Evolutionary conservation across 2,888 invertebrate genomes (phyloP).

Genomic region (Ditula angustiorana): DNA sequence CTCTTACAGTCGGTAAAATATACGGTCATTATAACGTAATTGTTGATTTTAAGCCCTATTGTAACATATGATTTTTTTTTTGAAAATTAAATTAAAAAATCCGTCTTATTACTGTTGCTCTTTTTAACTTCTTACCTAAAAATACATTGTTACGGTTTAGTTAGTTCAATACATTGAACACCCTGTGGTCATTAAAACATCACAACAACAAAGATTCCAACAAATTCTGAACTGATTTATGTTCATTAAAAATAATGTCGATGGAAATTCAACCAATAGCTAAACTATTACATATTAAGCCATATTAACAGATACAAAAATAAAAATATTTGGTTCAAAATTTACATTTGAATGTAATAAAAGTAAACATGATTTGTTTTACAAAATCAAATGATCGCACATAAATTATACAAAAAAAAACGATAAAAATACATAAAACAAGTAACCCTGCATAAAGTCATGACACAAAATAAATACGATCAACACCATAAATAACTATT

Average conservation of each 20-base stretch:
- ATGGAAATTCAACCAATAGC: background rate
- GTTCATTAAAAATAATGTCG: background rate
- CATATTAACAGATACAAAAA: background rate
- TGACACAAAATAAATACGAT: slow-evolving; percentile 43
- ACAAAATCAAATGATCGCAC: slow-evolving; percentile 16
- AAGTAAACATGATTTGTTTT: slow-evolving; percentile 10
- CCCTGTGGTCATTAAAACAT: slow-evolving; percentile 19
- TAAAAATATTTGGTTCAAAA: slow-evolving; percentile 4
- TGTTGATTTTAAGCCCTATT: too few species aligned
- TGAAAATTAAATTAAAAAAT: too few species aligned
- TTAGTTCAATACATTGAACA: slow-evolving; percentile 2
- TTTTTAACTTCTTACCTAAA: background rate
- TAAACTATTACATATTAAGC: background rate
- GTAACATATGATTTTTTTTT: too few species aligned
- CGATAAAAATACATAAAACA: slow-evolving; percentile 38
- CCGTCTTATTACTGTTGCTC: too few species aligned
- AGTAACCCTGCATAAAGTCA: slow-evolving; percentile 42
- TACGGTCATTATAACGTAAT: too few species aligned
- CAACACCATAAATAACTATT: slow-evolving; percentile 48
- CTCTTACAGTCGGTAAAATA: too few species aligned
- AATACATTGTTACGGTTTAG: background rate
- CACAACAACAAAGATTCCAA: slow-evolving; percentile 18
- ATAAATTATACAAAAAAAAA: slow-evolving; percentile 32
- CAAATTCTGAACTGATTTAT: too few species aligned
- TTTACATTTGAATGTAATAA: slow-evolving; percentile 27